phyloP scores from a whole-genome alignment of 1,140 invertebrate genomes.

The Neodiprion lecontei region DNA sequence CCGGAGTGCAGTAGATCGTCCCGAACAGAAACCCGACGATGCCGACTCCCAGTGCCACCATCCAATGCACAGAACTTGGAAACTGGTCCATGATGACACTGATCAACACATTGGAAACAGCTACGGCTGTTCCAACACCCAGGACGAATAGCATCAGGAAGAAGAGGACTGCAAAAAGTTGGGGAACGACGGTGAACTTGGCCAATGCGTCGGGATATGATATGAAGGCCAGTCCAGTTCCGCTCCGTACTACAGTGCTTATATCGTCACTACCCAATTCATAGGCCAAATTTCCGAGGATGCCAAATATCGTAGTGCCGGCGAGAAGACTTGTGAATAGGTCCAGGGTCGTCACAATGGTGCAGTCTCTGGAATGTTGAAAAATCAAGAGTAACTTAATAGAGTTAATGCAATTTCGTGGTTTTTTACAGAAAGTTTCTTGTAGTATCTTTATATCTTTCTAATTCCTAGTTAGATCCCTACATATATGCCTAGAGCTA shows the following conservation, averaged over 20 bases:
- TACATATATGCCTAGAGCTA: too few relatives aligned
- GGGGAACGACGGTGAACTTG: slow-evolving; percentile 66
- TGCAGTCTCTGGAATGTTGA: slow-evolving; percentile 64
- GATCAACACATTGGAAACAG: slow-evolving; percentile 71
- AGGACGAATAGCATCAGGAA: slow-evolving; percentile 86
- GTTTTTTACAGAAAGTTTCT: too few relatives aligned
- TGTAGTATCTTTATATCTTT: too few relatives aligned
- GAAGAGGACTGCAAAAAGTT: slow-evolving; percentile 84
- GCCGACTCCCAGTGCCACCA: slow-evolving; percentile 67
- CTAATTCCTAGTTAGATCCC: too few relatives aligned
- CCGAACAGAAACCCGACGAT: slow-evolving; percentile 70
- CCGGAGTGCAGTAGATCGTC: slow-evolving; percentile 77
- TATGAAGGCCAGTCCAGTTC: slow-evolving; percentile 67
- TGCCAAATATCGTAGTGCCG: slow-evolving; percentile 85
- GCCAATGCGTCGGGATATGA: slow-evolving; percentile 73
- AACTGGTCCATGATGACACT: slow-evolving; percentile 77
- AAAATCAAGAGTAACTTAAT: neutral
- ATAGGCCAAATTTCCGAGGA: slow-evolving; percentile 77
- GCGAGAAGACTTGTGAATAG: slow-evolving; percentile 82
- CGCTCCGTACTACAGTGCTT: slow-evolving; percentile 60
- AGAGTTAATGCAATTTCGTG: slow-evolving; percentile 57
- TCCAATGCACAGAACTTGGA: slow-evolving; percentile 66
- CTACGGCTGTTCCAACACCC: slow-evolving; percentile 77
- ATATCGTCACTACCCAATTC: slow-evolving; percentile 66
- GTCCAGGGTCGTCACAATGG: slow-evolving; percentile 76